phyloP scores from a whole-genome alignment of 2,113 vertebrate genomes.

The Tamias sibiricus region DNA sequence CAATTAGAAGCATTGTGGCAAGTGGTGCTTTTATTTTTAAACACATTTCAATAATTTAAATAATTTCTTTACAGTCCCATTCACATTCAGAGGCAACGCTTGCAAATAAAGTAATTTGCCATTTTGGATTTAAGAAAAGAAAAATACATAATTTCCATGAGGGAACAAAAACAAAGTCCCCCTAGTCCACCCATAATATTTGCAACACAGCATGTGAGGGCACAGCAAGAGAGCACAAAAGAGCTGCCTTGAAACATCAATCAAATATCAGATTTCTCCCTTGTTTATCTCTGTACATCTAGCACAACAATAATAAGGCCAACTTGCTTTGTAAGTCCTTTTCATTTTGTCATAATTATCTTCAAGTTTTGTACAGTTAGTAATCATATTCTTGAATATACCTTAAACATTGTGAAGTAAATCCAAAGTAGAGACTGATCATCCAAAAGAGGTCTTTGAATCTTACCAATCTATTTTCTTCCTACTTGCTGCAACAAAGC shows the following conservation, averaged over 20 bases:
- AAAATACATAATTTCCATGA: neutral
- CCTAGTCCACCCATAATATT: neutral
- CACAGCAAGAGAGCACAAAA: neutral
- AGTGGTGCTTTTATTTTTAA: neutral
- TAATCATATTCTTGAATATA: neutral
- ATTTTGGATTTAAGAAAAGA: neutral
- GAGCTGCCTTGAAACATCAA: neutral
- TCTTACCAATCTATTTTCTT: neutral
- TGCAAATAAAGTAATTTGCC: neutral
- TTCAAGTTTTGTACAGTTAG: neutral
- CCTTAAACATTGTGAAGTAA: neutral
- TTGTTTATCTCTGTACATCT: neutral
- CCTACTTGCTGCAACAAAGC: neutral
- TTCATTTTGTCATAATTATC: neutral
- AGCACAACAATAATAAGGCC: neutral
- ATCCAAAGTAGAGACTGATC: neutral
- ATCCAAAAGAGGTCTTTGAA: neutral
- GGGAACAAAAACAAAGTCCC: neutral
- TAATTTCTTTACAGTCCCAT: neutral
- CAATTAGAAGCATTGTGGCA: neutral
- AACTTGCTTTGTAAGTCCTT: neutral
- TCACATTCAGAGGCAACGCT: neutral
- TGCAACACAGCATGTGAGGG: neutral
- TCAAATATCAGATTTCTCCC: neutral
- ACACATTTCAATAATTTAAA: neutral